Conservation (phyloP, 2,797 vertebrate genomes). For the Gorsachius magnificus region DNA sequence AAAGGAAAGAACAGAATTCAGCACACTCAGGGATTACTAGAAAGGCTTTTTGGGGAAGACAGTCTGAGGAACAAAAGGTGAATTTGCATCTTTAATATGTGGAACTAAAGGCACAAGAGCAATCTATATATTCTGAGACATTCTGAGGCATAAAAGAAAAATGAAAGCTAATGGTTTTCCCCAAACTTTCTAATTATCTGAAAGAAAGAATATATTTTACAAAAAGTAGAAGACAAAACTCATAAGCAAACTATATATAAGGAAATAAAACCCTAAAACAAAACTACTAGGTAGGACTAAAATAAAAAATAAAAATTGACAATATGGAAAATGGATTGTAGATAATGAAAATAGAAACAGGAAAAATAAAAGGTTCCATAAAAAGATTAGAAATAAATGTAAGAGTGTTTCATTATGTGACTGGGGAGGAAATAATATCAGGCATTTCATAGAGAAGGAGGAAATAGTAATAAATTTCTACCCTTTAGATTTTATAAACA, state of each 20-base stretch:
- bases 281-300: background rate
- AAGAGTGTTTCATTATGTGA: background rate
- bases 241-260: background rate
- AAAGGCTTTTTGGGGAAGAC: background rate
- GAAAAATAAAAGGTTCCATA: background rate
- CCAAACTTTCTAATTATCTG: background rate
- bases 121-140: background rate
- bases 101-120: background rate
- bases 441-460: background rate
- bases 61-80: background rate
- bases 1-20: background rate
- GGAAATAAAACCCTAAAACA: background rate
- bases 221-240: background rate
- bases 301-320: background rate
- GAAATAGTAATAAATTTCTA: background rate
- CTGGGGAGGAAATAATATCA: background rate
- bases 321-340: background rate
- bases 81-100: background rate
- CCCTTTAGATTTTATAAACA: background rate
- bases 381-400: background rate
- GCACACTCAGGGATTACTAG: background rate
- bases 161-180: background rate
- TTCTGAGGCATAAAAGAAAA: background rate
- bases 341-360: background rate
- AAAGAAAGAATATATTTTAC: background rate